Evolutionary conservation across 1,140 invertebrate genomes (phyloP).

Genomic region (Geopemphigus sp.): DNA sequence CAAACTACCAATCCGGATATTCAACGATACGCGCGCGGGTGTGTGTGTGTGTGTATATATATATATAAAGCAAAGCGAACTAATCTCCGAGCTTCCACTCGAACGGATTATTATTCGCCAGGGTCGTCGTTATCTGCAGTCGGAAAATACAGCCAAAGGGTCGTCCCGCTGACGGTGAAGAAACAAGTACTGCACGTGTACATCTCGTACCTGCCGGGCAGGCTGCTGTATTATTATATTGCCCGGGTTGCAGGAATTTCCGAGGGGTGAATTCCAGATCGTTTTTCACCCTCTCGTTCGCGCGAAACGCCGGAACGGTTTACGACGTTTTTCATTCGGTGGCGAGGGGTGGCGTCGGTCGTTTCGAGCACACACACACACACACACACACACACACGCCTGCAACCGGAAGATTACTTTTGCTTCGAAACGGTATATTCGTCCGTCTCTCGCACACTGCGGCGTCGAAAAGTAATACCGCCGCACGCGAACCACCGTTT

Average conservation of each 20-base stretch:
- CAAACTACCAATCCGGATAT: slow-evolving; percentile 10
- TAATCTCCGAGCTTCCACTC: slow-evolving; percentile 49
- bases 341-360: not conserved
- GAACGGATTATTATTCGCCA: slow-evolving; percentile 38
- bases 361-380: slow-evolving; percentile 1
- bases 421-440: not conserved
- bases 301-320: slow-evolving; percentile 22
- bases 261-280: slow-evolving; percentile 34
- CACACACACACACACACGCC: too few species aligned
- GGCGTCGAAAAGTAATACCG: too few species aligned
- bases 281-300: slow-evolving; percentile 24
- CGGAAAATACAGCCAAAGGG: not conserved
- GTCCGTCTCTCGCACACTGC: not conserved
- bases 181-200: not conserved
- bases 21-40: slow-evolving; percentile 11
- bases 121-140: not conserved
- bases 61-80: not conserved
- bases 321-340: slow-evolving; percentile 28
- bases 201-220: slow-evolving; percentile 5
- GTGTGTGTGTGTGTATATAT: not conserved
- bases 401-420: slow-evolving; percentile 49
- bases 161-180: not conserved
- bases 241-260: slow-evolving; percentile 10
- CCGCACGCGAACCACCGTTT: too few species aligned
- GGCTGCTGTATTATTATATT: not conserved